These are phyloP conservation scores for Sweltsa coloradensis DNA, from an alignment of 1,140 invertebrate species.

Conservation along the genomic window DNA sequence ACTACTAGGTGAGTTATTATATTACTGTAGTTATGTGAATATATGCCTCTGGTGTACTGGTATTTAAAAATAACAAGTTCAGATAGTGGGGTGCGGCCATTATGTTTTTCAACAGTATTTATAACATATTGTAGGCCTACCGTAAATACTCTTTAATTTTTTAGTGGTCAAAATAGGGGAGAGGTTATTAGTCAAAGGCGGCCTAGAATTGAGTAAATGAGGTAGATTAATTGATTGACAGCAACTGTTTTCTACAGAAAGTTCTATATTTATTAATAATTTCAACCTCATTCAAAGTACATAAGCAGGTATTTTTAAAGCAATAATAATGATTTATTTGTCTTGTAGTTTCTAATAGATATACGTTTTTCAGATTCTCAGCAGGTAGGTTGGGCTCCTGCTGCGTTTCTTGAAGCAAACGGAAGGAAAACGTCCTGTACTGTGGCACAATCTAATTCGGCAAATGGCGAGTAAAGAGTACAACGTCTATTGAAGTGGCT, in stretches of 20 bases:
- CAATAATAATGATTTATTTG: not conserved
- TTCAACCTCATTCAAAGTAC: not conserved
- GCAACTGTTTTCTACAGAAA: slow-evolving; percentile 6
- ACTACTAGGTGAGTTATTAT: slow-evolving; percentile 45
- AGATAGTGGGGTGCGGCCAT: not conserved
- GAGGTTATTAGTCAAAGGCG: too few species aligned
- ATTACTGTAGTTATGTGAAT: not conserved
- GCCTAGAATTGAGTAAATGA: not conserved
- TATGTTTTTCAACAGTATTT: not conserved
- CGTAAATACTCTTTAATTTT: not conserved
- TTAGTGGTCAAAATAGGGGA: not conserved
- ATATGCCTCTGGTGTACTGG: not conserved
- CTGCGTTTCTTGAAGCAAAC: slow-evolving; percentile 75
- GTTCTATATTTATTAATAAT: slow-evolving; percentile 8
- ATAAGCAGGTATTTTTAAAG: not conserved
- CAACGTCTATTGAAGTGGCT: too few species aligned
- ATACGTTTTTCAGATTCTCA: slow-evolving; percentile 36
- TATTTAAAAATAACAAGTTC: not conserved
- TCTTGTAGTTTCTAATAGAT: not conserved
- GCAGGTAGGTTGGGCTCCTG: slow-evolving; percentile 84
- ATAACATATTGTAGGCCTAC: not conserved
- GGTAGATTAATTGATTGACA: slow-evolving; percentile 4
- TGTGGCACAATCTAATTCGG: too few species aligned
- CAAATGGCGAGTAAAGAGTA: too few species aligned
- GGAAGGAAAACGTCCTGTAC: slow-evolving; percentile 58